These are phyloP conservation scores for Anastatus disparis DNA, from an alignment of 1,140 invertebrate species.

Conservation along the genomic window DNA sequence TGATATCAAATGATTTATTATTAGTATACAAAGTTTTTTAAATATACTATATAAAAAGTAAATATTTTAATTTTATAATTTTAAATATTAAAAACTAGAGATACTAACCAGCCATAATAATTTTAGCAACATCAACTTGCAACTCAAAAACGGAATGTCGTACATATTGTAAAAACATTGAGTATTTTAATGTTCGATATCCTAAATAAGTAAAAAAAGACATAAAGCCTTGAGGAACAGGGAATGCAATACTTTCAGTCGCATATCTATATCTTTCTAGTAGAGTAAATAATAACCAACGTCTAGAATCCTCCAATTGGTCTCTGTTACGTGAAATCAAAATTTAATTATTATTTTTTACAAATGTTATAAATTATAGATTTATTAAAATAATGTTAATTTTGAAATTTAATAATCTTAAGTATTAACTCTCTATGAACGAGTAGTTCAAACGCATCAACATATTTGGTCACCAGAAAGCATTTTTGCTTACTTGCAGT, in stretches of 20 bases:
- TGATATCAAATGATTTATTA: slow-evolving; percentile 37
- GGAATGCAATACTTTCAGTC: slow-evolving; percentile 82
- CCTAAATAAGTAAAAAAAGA: slow-evolving; percentile 89
- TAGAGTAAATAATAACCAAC: slow-evolving; percentile 76
- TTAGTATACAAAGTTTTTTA: background rate
- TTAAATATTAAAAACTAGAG: slow-evolving; percentile 1
- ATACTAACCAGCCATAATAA: slow-evolving; percentile 78
- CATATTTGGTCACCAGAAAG: too few species aligned
- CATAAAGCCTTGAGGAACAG: slow-evolving; percentile 84
- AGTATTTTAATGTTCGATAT: slow-evolving; percentile 78
- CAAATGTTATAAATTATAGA: too few species aligned
- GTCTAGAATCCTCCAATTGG: slow-evolving; percentile 74
- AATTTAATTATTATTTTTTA: too few species aligned
- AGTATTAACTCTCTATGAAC: too few species aligned
- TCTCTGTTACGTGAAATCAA: too few species aligned
- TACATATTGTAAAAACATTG: slow-evolving; percentile 83
- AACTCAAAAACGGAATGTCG: slow-evolving; percentile 84
- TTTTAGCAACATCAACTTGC: slow-evolving; percentile 87
- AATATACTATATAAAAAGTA: background rate
- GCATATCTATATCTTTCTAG: slow-evolving; percentile 82
- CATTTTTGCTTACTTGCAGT: too few species aligned
- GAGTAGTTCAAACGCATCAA: too few species aligned
- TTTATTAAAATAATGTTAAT: too few species aligned
- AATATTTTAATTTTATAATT: background rate
- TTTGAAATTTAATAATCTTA: too few species aligned